Conservation (phyloP, 2,888 invertebrate species). For the Odontocolon sp. region DNA sequence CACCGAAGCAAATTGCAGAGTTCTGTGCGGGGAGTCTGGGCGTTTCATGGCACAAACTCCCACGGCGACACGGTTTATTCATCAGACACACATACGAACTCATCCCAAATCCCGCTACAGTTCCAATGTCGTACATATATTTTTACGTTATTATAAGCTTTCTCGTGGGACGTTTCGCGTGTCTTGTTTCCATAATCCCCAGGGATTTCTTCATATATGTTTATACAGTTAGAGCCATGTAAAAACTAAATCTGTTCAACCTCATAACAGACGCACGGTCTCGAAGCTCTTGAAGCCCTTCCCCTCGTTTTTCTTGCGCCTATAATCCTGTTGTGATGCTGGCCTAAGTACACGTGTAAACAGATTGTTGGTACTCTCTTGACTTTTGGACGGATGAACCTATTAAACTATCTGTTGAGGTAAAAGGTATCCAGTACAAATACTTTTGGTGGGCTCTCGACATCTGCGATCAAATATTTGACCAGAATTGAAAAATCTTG, state of each 20-base stretch:
- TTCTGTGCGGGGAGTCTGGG: conserved; percentile 61
- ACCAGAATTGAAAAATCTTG: conserved; percentile 12
- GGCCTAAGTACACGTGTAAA: conserved; percentile 52
- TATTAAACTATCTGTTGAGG: not conserved
- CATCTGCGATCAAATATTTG: conserved; percentile 46
- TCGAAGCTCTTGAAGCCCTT: not conserved
- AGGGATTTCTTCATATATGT: conserved; percentile 9
- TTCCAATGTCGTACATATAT: conserved; percentile 35
- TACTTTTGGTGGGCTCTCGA: conserved; percentile 18
- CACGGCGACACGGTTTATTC: conserved; percentile 68
- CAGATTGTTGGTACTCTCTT: conserved; percentile 10
- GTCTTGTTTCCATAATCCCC: conserved; percentile 35
- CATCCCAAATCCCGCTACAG: conserved; percentile 17
- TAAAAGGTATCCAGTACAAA: conserved; percentile 25
- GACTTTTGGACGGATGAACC: conserved; percentile 1
- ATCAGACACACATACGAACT: conserved; percentile 55
- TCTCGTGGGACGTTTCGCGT: conserved; percentile 36
- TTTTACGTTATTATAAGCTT: conserved; percentile 8
- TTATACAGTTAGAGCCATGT: conserved; percentile 19
- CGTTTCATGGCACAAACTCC: conserved; percentile 64
- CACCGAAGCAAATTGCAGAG: conserved; percentile 69
- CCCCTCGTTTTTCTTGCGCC: not conserved
- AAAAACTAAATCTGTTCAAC: conserved; percentile 32
- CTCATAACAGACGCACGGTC: conserved; percentile 38
- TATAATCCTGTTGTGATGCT: conserved; percentile 14